Evolutionary conservation across 92 coral and sea anemone genomes (phyloP).

Genomic region (Scolanthus callimorphus): DNA sequence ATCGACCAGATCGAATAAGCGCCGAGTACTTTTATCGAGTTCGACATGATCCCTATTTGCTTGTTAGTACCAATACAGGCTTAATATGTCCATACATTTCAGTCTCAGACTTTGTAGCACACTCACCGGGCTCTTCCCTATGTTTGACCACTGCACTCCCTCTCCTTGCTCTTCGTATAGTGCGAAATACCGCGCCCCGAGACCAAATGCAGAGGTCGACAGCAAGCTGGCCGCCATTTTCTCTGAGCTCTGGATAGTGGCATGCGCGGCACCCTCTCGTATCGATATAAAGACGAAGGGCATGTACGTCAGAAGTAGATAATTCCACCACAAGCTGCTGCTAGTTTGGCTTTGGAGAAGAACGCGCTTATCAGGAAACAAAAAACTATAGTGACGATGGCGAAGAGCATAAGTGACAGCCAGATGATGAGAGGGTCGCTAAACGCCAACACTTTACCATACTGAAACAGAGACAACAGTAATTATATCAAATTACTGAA

Average conservation of each 20-base stretch:
- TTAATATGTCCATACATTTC: no score
- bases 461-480: no score
- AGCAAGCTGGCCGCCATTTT: conserved; percentile 90
- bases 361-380: conserved; percentile 94
- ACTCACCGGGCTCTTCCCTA: conserved; percentile 94
- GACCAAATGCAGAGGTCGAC: conserved; percentile 97
- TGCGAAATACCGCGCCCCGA: conserved; percentile 96
- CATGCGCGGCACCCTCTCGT: conserved; percentile 87
- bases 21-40: no score
- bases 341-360: conserved; percentile 96
- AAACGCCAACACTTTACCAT: conserved; percentile 89
- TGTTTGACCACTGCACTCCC: conserved; percentile 97
- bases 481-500: no score
- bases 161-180: conserved; percentile 95
- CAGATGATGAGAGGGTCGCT: conserved; percentile 90
- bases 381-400: conserved; percentile 90
- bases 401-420: conserved; percentile 92
- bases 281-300: conserved; percentile 96
- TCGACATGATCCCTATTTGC: no score
- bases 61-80: no score
- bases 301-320: conserved; percentile 97
- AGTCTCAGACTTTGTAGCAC: no score
- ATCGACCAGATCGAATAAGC: no score
- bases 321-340: conserved; percentile 98
- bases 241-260: conserved; percentile 50